Evolutionary conservation across 2,797 vertebrate species (phyloP).

Genomic region (Myotis pilosus): DNA sequence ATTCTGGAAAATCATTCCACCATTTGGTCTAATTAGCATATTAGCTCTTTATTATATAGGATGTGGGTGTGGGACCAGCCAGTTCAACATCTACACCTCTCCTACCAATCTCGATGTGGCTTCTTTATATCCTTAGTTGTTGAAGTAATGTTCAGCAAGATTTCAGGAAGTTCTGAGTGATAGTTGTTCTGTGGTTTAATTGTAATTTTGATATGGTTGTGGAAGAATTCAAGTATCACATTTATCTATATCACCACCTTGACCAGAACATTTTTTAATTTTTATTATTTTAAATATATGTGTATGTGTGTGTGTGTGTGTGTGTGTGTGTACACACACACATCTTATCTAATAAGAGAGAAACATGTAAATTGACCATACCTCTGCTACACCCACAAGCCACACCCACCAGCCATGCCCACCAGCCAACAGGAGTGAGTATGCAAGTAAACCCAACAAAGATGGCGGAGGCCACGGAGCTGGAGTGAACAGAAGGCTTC

Average conservation of each 20-base stretch:
- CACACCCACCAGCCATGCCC: too few relatives aligned
- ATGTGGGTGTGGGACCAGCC: neutral
- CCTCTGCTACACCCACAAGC: too few relatives aligned
- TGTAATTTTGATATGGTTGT: neutral
- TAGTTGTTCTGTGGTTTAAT: neutral
- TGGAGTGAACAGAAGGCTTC: too few relatives aligned
- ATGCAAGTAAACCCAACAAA: too few relatives aligned
- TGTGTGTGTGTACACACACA: too few relatives aligned
- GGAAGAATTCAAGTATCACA: neutral
- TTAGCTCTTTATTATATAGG: too few relatives aligned
- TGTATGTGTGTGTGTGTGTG: neutral
- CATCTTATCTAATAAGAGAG: too few relatives aligned
- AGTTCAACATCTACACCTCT: neutral
- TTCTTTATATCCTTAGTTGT: neutral
- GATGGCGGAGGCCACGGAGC: too few relatives aligned
- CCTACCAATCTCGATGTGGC: neutral
- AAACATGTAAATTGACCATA: too few relatives aligned
- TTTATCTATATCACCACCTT: neutral
- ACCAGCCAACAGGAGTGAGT: too few relatives aligned
- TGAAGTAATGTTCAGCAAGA: neutral
- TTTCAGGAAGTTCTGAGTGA: neutral
- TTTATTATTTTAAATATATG: constrained; percentile 18
- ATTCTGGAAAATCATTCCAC: too few relatives aligned
- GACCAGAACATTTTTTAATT: neutral
- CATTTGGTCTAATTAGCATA: too few relatives aligned